Evolutionary conservation across 2,113 vertebrate species (phyloP), one percentile per base, ranked within the genome.

Genomic region (Zingel zingel): DNA sequence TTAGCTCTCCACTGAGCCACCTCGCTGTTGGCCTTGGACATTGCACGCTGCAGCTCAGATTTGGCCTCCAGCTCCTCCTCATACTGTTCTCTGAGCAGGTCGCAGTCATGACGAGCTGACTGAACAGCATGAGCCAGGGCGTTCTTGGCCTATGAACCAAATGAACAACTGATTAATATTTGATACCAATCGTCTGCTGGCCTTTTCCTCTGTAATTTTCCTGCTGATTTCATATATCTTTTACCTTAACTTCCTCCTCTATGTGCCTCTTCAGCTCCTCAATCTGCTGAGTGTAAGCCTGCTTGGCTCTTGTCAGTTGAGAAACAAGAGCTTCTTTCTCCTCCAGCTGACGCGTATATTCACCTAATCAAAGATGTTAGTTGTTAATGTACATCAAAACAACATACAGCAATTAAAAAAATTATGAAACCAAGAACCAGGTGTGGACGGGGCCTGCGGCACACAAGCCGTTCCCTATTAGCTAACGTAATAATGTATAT

Each of bases 211-310:
- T 73, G 51, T 23, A 10, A 48, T 76, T 59, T 57, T 63, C 4
- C 8, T 50, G n/a, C 61, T 51, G 65, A 47, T 67, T 68, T 56
- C 16, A 69, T 13, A 2, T 21, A 51, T 43, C 6, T 45, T 6
- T 76, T 88, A 96, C 96, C 94, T 96, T 97, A 4, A 93, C 94
- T 93, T 96, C 96, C 81, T 96, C 96, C 39, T 96, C 96, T 27
- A 95, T 71, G 94, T 96, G 79, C 93, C 96, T 97, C 93, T 97
- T 97, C 62, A 97, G 93, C 90, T 97, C 96, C 68, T 98, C 96
- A 77, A 95, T 88, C 85, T 97, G 96, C 82, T 96, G 96, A 8
- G 93, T 95, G 64, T 94, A 95, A 16, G 92, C 95, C 83, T 95
- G 96, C 86, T 86, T 95, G 90, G 94, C 95, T 93, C 95, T 96